phyloP scores from a whole-genome alignment of 2,888 invertebrate genomes.

The Petrophora chlorosata region DNA sequence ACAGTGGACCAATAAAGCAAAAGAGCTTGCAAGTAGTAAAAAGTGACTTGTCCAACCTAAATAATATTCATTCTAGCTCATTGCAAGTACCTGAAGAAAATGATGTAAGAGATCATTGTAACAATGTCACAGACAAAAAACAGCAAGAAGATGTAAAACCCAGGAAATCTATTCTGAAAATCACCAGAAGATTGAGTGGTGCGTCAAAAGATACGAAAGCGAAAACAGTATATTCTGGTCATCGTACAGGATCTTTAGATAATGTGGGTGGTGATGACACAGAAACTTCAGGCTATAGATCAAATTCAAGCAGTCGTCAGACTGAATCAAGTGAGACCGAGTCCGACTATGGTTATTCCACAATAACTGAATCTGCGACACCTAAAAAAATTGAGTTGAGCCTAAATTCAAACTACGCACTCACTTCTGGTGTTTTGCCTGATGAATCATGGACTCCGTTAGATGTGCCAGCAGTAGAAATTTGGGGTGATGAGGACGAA shows the following conservation, averaged over 20 bases:
- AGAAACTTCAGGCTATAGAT: slow-evolving; percentile 83
- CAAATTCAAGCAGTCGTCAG: slow-evolving; percentile 72
- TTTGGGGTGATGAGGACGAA: slow-evolving; percentile 72
- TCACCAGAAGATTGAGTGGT: slow-evolving; percentile 52
- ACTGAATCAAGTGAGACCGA: slow-evolving; percentile 80
- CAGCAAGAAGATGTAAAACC: slow-evolving; percentile 46
- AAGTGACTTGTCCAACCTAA: slow-evolving; percentile 56
- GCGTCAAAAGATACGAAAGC: slow-evolving; percentile 46
- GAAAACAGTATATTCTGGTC: slow-evolving; percentile 25
- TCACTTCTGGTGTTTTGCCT: slow-evolving; percentile 77
- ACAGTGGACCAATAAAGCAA: slow-evolving; percentile 61
- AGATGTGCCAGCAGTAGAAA: slow-evolving; percentile 65
- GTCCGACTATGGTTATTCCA: slow-evolving; percentile 85
- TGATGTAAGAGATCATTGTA: slow-evolving; percentile 36
- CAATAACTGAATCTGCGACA: slow-evolving; percentile 84
- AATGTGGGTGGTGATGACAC: slow-evolving; percentile 59
- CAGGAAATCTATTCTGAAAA: slow-evolving; percentile 72
- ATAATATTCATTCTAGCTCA: slow-evolving; percentile 41
- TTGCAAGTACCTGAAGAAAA: slow-evolving; percentile 50
- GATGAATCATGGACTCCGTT: slow-evolving; percentile 77
- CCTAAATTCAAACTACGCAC: slow-evolving; percentile 59
- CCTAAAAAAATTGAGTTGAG: slow-evolving; percentile 81
- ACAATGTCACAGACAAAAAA: slow-evolving; percentile 39
- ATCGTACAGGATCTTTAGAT: slow-evolving; percentile 25
- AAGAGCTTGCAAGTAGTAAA: slow-evolving; percentile 53